Evolutionary conservation across 2,797 vertebrate species (phyloP).

Genomic region (Macropus fuliginosus): DNA sequence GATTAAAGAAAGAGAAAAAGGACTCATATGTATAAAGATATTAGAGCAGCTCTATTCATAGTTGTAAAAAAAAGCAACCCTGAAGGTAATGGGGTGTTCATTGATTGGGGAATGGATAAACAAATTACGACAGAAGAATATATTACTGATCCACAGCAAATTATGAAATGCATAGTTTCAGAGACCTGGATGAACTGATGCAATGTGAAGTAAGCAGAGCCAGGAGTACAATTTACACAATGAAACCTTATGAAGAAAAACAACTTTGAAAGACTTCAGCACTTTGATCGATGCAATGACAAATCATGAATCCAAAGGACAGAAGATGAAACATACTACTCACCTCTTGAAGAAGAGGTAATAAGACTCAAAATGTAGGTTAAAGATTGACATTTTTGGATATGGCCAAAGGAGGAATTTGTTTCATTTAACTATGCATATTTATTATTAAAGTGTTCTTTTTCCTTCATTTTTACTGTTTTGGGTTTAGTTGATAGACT

Average conservation of each 20-base stretch:
- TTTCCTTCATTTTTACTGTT: neutral
- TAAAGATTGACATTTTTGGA: neutral
- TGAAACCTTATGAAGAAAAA: neutral
- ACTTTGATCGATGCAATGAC: neutral
- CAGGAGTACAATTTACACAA: neutral
- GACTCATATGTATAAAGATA: neutral
- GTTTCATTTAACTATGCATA: neutral
- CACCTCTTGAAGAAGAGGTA: neutral
- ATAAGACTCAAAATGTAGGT: neutral
- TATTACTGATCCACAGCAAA: neutral
- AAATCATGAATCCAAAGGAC: neutral
- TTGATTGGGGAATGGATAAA: neutral
- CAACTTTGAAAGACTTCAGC: neutral
- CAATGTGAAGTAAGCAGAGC: neutral
- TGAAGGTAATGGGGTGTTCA: neutral
- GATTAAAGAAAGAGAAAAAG: neutral
- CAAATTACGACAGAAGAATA: neutral
- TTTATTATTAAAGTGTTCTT: neutral
- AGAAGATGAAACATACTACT: neutral
- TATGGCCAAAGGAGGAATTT: neutral
- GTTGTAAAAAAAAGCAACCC: neutral
- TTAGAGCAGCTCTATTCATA: neutral
- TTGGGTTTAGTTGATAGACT: neutral
- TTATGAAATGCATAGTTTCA: neutral
- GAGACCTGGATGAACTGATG: neutral